Evolutionary conservation across 2,888 invertebrate species (phyloP).

Genomic region (Hypolimnas misippus): DNA sequence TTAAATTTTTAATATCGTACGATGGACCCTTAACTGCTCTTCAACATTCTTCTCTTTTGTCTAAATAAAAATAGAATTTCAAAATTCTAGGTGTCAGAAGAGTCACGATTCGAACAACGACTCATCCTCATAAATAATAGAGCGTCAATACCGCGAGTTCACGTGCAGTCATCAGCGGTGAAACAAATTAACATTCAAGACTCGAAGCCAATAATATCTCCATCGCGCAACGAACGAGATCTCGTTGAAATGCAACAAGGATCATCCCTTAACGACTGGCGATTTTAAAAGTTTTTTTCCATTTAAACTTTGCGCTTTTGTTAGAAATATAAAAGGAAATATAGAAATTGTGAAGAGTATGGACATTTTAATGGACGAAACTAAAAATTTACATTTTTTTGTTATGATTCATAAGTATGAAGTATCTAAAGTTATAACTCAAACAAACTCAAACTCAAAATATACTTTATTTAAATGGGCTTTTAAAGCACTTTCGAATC

Average conservation of each 20-base stretch:
- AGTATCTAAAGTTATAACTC: too few relatives aligned
- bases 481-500: too few relatives aligned
- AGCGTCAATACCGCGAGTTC: not conserved
- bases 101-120: not conserved
- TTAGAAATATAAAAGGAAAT: not conserved
- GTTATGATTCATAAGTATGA: too few relatives aligned
- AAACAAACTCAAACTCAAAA: too few relatives aligned
- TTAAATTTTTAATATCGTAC: too few relatives aligned
- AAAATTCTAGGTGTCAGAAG: not conserved
- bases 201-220: slow-evolving; percentile 37
- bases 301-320: slow-evolving; percentile 7
- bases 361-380: not conserved
- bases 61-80: not conserved
- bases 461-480: too few relatives aligned
- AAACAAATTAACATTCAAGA: slow-evolving; percentile 39
- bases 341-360: not conserved
- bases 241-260: slow-evolving; percentile 40
- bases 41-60: not conserved
- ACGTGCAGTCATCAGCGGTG: slow-evolving; percentile 17
- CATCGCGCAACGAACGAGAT: slow-evolving; percentile 28
- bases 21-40: too few relatives aligned
- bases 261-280: slow-evolving; percentile 33
- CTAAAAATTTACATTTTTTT: not conserved
- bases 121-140: not conserved
- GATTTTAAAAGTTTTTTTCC: slow-evolving; percentile 19